Conservation (phyloP, 2,797 vertebrate genomes). For the Thunnus albacares region DNA sequence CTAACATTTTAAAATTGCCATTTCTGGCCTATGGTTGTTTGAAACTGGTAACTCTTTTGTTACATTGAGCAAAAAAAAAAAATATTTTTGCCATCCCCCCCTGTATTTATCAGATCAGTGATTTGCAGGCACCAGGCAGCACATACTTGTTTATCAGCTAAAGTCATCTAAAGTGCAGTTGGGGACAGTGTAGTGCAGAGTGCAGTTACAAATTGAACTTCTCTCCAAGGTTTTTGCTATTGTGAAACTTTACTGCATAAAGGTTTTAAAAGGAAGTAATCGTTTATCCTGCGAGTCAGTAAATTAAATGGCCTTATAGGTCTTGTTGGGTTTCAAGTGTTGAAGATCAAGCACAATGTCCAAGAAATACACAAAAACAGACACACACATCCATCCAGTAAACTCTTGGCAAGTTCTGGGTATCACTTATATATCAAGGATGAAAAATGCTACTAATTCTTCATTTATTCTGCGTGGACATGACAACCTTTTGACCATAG, state of each 20-base stretch:
- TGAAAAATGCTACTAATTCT: no score
- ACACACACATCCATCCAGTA: not conserved
- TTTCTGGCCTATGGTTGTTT: no score
- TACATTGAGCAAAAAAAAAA: not conserved
- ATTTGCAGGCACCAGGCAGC: not conserved
- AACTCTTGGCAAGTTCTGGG: not conserved
- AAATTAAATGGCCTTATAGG: not conserved
- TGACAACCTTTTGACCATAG: no score
- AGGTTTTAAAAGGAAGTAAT: not conserved
- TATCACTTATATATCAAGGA: not conserved
- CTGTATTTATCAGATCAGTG: not conserved
- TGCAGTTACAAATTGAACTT: not conserved
- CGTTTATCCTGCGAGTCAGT: not conserved
- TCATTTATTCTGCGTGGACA: no score
- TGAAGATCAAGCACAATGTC: not conserved
- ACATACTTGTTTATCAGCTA: not conserved
- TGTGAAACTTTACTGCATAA: not conserved
- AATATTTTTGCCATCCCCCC: not conserved
- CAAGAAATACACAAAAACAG: no score
- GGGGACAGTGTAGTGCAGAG: no score
- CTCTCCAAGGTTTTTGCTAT: not conserved
- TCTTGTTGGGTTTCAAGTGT: not conserved
- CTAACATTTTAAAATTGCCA: no score
- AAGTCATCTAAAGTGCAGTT: not conserved
- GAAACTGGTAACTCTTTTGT: no score